phyloP scores from a whole-genome alignment of 2,113 vertebrate genomes.

The Syngnathus scovelli region DNA sequence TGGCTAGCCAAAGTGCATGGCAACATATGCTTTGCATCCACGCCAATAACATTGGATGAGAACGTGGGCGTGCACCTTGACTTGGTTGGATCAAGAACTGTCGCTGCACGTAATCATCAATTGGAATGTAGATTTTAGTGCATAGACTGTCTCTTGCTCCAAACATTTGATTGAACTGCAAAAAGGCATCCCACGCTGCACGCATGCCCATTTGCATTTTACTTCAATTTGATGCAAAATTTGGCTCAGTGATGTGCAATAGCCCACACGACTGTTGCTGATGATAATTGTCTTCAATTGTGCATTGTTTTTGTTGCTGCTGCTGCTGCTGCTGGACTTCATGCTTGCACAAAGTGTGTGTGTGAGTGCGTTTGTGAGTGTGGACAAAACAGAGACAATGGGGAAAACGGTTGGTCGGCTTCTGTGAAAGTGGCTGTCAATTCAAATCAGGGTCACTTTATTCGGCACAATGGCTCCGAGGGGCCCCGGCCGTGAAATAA shows the following conservation, averaged over 20 bases:
- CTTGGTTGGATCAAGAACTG: background rate
- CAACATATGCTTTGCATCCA: background rate
- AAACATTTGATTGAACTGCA: background rate
- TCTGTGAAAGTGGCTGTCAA: conserved; percentile 60
- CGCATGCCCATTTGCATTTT: conserved; percentile 30
- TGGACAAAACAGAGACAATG: conserved; percentile 23
- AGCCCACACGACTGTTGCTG: background rate
- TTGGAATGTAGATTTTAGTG: background rate
- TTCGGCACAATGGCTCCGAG: conserved; percentile 49
- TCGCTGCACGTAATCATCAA: background rate
- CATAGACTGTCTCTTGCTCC: background rate
- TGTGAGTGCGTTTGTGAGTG: background rate
- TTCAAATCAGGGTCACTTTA: conserved; percentile 58
- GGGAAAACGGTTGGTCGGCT: conserved; percentile 35
- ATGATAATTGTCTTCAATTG: background rate
- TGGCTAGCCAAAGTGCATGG: conserved; percentile 3
- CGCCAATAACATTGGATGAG: conserved; percentile 31
- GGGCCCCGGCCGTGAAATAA: conserved; percentile 34
- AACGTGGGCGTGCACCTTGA: conserved; percentile 2
- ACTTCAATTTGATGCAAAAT: background rate
- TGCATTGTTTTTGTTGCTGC: background rate
- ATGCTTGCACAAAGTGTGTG: conserved; percentile 11
- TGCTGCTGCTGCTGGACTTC: background rate
- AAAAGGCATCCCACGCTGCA: background rate
- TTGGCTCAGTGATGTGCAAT: background rate